Conservation (phyloP, 2,113 vertebrate species). For the Xiphorhynchus elegans region DNA sequence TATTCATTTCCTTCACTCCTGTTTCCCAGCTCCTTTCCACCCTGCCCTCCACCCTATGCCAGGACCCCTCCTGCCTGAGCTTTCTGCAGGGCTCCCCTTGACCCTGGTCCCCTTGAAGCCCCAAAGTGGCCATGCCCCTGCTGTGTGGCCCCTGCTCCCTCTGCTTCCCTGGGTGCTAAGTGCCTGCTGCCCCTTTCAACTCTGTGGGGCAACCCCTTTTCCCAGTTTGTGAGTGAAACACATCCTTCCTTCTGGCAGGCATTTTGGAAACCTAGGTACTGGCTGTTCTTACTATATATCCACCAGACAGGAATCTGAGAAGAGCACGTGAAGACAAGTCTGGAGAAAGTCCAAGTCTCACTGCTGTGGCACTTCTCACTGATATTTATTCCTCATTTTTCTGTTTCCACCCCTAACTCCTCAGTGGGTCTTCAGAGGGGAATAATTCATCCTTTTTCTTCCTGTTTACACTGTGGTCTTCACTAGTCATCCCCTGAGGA, state of each 20-base stretch:
- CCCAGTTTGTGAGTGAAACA: neutral
- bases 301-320: neutral
- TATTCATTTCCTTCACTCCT: neutral
- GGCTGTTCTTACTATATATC: neutral
- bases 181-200: neutral
- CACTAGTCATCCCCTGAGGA: neutral
- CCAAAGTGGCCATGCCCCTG: fast-evolving
- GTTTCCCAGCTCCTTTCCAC: neutral
- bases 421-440: neutral
- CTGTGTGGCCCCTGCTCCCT: neutral
- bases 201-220: neutral
- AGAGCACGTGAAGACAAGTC: neutral
- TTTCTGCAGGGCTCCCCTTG: neutral
- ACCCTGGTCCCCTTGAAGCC: neutral
- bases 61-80: neutral
- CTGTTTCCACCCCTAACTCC: neutral
- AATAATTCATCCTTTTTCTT: neutral
- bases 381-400: neutral
- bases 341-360: neutral
- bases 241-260: neutral
- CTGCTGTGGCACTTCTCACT: neutral
- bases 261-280: neutral
- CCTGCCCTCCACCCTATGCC: neutral
- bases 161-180: neutral
- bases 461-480: neutral